Conservation (phyloP, 2,113 vertebrate genomes). For the Amia ocellicauda region DNA sequence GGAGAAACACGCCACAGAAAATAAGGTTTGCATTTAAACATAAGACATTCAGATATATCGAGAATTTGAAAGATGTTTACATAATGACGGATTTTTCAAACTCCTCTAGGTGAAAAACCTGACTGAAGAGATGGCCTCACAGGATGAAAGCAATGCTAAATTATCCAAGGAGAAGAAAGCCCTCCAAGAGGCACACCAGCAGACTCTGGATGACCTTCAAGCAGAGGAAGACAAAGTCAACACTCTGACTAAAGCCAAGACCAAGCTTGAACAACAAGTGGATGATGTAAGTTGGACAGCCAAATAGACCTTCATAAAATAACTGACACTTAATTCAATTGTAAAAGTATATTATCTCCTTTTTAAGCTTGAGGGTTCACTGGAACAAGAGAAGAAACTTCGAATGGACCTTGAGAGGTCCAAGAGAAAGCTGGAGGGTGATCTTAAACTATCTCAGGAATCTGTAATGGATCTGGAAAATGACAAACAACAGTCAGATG, state of each 20-base stretch:
- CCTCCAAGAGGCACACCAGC: slow-evolving; percentile 61
- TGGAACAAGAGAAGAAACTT: slow-evolving; percentile 72
- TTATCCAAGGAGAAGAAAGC: slow-evolving; percentile 70
- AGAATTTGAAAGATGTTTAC: too few species aligned
- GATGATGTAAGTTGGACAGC: slow-evolving; percentile 52
- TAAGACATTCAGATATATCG: too few species aligned
- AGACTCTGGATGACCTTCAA: slow-evolving; percentile 60
- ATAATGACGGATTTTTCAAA: too few species aligned
- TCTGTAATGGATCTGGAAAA: slow-evolving; percentile 57
- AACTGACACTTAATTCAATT: too few species aligned
- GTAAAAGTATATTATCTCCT: too few species aligned
- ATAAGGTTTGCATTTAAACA: too few species aligned
- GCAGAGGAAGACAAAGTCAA: slow-evolving; percentile 65
- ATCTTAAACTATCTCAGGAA: slow-evolving; percentile 62
- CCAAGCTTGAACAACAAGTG: slow-evolving; percentile 64
- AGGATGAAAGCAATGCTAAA: slow-evolving; percentile 76
- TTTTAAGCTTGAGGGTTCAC: slow-evolving; percentile 63
- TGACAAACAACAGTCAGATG: slow-evolving; percentile 61
- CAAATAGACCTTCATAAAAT: too few species aligned
- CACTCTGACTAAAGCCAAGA: slow-evolving; percentile 58
- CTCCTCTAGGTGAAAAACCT: too few species aligned
- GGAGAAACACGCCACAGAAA: slow-evolving; percentile 77
- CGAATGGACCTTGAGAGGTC: slow-evolving; percentile 68
- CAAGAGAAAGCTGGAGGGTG: slow-evolving; percentile 69
- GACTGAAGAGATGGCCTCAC: too few species aligned